Evolutionary conservation across 2,888 invertebrate species (phyloP), one percentile per base, ranked within the genome.

Genomic region (Seira ritae): DNA sequence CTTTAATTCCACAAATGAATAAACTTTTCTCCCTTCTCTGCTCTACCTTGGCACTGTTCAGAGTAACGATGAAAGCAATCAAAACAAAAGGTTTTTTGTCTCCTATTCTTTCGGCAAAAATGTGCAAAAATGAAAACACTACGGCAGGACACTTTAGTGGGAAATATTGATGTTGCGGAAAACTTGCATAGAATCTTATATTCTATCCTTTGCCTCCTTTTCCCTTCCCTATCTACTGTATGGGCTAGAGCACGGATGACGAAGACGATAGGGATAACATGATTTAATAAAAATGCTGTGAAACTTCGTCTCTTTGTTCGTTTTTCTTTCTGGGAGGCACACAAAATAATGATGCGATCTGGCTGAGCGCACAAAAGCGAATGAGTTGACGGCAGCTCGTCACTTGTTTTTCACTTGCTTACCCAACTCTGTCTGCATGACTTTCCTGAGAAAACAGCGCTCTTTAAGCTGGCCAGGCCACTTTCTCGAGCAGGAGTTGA

Each of bases 351-450:
- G 15, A 50, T 50, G 50, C 15, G 50, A 15, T 50, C 50, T 50
- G 50, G 15, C 12, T 15, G 50, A 50, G 50, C 1, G 50, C 50
- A 12, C 50, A 50, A 50, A 3, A 50, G 50, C 17, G 50, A 50
- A 50, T 50, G 50, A 50, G 50, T 50, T n/a, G 50, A 50, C 17
- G 50, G 12, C 50, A 50, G 50, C 50, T 50, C 50, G 50, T 50
- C 50, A 50, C 50, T 50, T 73, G 67, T 24, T 80, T 62, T 69
- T 50, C 69, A 17, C n/a, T 50, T 80, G 80, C 80, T 70, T 65
- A 80, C 73, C 80, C 73, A 68, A 23, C 73, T 19, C 60, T 67
- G 80, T 80, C 80, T 80, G 80, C 73, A 31, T 60, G 60, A 67
- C 55, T 67, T 50, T 50, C 50, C 2, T 50, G 50, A 2, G 50